Base-by-base conservation (phyloP, 37 sponge, comb jelly and placozoan species). In the Chondrilla cf. caribensis region DNA sequence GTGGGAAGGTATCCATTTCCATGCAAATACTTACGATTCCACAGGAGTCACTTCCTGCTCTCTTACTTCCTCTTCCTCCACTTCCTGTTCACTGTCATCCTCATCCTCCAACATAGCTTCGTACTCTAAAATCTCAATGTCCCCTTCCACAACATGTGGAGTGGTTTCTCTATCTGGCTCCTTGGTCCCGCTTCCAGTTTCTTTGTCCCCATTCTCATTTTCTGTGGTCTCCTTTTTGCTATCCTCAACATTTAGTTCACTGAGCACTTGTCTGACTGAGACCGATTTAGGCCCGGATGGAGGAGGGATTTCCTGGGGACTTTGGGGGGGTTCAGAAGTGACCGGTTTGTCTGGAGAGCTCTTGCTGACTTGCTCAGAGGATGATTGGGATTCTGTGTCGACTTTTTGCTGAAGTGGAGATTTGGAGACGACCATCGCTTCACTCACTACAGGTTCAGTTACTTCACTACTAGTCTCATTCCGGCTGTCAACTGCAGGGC, bases 71-170 rank as follows among this genome's bases (percentile, higher is more conserved):
- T 66, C 68, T 79, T n/a, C n/a, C n/a, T n/a, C n/a, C n/a, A n/a
- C n/a, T n/a, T n/a, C n/a, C 82, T 70, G 59, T 19, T 81, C 55
- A 21, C 41, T 38, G 11, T 73, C 82, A 42, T 24, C 31, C 28
- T 31, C 82, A 19, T 58, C 42, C 17, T 84, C 62, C 29, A 39
- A 18, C 62, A 39, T 2, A 22, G 24, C 42, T 68, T 38, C 64
- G 42, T 33, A 37, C 40, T 58, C 81, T 7, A 42, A 19, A 15
- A 42, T 68, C 32, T 28, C 70, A 68, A 17, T 55, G 17, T 55
- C 57, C 57, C 11, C 15, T 40, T 77, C 78, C 54, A n/a, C 78
- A 11, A 77, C n/a, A n/a, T n/a, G n/a, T n/a, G 60, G 26, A 59
- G 60, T 59, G 60, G 26, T 59, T 59, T 59, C 8, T n/a, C 60